Evolutionary conservation across 2,113 vertebrate genomes (phyloP).

Genomic region (Ailurus styani): DNA sequence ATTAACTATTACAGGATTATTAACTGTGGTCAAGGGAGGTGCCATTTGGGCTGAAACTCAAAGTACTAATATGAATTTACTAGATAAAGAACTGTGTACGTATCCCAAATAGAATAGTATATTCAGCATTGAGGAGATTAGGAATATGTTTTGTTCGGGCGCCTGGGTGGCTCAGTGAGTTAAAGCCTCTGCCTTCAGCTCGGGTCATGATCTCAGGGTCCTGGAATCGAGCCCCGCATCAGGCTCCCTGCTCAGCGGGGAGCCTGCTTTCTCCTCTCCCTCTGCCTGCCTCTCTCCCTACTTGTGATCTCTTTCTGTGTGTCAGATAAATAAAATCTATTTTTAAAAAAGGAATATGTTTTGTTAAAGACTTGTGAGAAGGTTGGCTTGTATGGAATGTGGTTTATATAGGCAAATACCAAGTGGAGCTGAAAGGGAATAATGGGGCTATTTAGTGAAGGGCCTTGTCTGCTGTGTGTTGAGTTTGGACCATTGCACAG

Average conservation of each 20-base stretch:
- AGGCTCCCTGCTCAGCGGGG: no score
- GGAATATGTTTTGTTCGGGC: not conserved
- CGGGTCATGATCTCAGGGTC: no score
- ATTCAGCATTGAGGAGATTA: not conserved
- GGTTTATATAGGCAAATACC: not conserved
- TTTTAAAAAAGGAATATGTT: not conserved
- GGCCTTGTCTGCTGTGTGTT: not conserved
- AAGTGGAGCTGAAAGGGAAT: not conserved
- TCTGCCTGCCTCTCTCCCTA: no score
- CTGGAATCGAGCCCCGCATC: no score
- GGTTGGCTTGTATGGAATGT: not conserved
- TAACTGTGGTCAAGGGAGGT: not conserved
- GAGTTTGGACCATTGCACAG: not conserved
- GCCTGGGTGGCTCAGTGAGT: no score
- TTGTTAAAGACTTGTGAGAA: not conserved
- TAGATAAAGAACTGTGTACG: not conserved
- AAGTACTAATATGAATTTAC: not conserved
- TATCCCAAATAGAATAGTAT: not conserved
- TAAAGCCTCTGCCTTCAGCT: no score
- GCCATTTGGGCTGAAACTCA: not conserved
- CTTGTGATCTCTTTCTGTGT: no score
- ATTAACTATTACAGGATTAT: not conserved
- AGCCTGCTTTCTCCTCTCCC: no score
- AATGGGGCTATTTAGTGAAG: not conserved
- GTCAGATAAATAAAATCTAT: no score